Base-by-base conservation (phyloP, 1,140 invertebrate species). In the Agrilus planipennis region DNA sequence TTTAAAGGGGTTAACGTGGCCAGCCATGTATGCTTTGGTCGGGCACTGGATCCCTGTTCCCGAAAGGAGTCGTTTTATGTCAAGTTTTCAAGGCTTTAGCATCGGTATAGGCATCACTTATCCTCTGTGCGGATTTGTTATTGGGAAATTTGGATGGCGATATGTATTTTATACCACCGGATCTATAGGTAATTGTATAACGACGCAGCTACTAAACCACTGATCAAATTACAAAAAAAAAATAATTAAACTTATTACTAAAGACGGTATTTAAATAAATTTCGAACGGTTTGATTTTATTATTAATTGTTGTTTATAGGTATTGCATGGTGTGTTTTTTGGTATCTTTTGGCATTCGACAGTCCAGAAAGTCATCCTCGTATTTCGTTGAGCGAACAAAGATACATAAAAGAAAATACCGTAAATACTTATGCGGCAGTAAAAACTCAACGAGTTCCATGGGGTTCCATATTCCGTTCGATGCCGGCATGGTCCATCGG, bases 1-100 rank as follows among this genome's bases (percentile, higher is more conserved):
- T n/a, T n/a, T n/a, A n/a, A n/a, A 84, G 81, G 85, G 86, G 32
- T 68, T 89, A 20, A 87, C 84, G 2, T 89, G 84, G 76, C 85
- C 86, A 19, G 79, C 84, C 1, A 88, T 88, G 75, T 86, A 88
- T 59, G 79, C 81, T 11, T 70, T 87, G 27, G 81, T 87, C 48
- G 79, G 81, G n/a, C 76, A 79, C 48, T 89, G 86, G 85, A 84
- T 86, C 40, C 86, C 85, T 11, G 70, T 79, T 2, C 65, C 72
- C 14, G 85, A 89, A 61, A 70, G 82, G 34, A 84, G 77, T 19
- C 65, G 77, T 39, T 79, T 84, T 54, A 81, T 83, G 77, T 81
- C 77, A 47, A 79, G 76, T 51, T 82, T 82, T 55, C 78, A 82
- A 72, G 75, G 78, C 57, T 81, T 81, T 67, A 80, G 76, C 53